phyloP scores from a whole-genome alignment of 2,797 vertebrate species.

The Capromys pilorides region DNA sequence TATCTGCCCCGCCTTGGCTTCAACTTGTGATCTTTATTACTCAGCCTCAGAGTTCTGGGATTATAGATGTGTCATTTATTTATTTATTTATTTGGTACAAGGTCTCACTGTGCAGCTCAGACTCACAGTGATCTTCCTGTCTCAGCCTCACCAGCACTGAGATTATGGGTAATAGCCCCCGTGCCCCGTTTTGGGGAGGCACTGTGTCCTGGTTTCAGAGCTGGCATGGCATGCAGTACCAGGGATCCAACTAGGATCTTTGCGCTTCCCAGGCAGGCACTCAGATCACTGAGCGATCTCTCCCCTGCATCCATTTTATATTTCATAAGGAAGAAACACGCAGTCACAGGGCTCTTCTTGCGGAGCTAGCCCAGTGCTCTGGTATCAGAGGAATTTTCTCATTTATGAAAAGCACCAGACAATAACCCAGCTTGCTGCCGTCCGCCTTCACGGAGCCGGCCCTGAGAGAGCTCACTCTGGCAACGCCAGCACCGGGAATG shows the following conservation, averaged over 20 bases:
- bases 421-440: neutral
- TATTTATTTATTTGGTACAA: neutral
- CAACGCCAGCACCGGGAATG: neutral
- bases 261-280: no score
- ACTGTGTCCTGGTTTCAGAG: no score
- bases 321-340: neutral
- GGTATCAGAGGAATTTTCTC: neutral
- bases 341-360: neutral
- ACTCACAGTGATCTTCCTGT: no score
- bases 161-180: no score
- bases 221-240: no score
- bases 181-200: no score
- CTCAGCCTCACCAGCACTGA: no score
- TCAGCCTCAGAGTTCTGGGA: neutral
- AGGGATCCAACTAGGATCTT: no score
- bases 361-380: neutral
- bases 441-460: accelerated
- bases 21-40: neutral
- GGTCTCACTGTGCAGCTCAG: no score
- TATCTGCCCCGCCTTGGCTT: neutral
- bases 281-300: no score
- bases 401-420: neutral
- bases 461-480: neutral
- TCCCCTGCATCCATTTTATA: neutral
- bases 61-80: neutral